These are phyloP conservation scores for Sylvilagus bachmani DNA, from an alignment of 2,113 vertebrate genomes.

Conservation along the genomic window DNA sequence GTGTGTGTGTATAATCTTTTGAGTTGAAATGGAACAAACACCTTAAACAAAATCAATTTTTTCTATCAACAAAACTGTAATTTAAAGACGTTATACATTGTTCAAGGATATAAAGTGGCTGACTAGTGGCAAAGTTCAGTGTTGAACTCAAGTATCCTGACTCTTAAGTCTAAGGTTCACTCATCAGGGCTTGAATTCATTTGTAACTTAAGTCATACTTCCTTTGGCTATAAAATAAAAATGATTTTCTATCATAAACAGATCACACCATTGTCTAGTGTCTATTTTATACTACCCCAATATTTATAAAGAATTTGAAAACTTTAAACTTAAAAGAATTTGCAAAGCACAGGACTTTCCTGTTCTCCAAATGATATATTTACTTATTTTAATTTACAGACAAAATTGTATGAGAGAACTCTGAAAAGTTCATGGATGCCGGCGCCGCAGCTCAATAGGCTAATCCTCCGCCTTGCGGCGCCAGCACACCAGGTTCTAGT, in stretches of 20 bases:
- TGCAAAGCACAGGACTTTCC: conserved; percentile 7
- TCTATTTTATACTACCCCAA: conserved; percentile 9
- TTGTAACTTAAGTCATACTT: conserved; percentile 11
- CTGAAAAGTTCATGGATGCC: too few relatives aligned
- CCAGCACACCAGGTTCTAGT: too few relatives aligned
- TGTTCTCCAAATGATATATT: not conserved
- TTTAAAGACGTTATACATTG: conserved; percentile 16
- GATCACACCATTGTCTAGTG: not conserved
- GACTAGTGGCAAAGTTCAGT: conserved; percentile 41
- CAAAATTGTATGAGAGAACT: not conserved
- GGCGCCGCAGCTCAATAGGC: too few relatives aligned
- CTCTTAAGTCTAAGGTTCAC: conserved; percentile 10
- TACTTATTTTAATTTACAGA: not conserved
- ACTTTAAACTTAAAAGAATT: conserved; percentile 19
- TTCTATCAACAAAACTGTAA: not conserved
- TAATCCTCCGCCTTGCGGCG: too few relatives aligned
- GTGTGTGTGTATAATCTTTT: not conserved
- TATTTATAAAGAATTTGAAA: conserved; percentile 10
- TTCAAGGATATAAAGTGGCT: conserved; percentile 22
- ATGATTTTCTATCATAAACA: conserved; percentile 44
- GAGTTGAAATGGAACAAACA: conserved; percentile 45
- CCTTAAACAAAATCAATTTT: conserved; percentile 48
- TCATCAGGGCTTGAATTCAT: conserved; percentile 46
- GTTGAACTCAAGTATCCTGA: conserved; percentile 33
- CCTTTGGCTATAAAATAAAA: conserved; percentile 55